Base-by-base conservation (phyloP, 1,140 invertebrate species). In the Solenopsis invicta region DNA sequence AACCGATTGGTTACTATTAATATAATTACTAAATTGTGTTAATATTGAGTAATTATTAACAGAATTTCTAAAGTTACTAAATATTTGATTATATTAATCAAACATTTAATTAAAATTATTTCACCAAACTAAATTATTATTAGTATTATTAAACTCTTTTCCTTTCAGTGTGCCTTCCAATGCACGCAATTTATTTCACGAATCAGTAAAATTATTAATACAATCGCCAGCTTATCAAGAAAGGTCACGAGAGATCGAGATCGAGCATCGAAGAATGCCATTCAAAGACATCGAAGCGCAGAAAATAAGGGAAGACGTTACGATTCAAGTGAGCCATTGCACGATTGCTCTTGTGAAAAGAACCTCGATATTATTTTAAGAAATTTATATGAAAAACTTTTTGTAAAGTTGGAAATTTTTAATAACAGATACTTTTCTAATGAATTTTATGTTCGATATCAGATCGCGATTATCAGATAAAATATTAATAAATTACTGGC, bases 281-380 rank as follows among this genome's bases (percentile, higher is more conserved):
- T 94, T 92, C 18, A 93, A 78, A 90, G 94, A 95, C n/a, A 54
- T 95, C 16, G 94, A 95, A 84, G 93, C 94, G 8, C 94, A 95
- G 54, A 92, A 88, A 84, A 82, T 92, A 16, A 88, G 93, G n/a
- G 94, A 95, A 82, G 94, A 95, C 37, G 94, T 94, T 2, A 94
- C 94, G 0, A 95, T 94, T 66, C 94, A 95, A 87, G 94, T 95
- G 87, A 87, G 67, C 29, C 24, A 24, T 54, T 24, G 24, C 18
- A 21, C 13, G 6, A 56, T 8, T 21, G 41, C 8, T 67, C 12
- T 16, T 13, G n/a, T 45, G 10, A 41, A 21, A 52, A 34, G 8
- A 9, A 45, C 29, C 13, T 76, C 45, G 2, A 45, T 24, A 29
- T 62, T 12, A 62, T 50, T 75, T 75, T 56, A 62, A 29, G 48